These are phyloP conservation scores for Fregetta grallaria DNA, from an alignment of 2,113 vertebrate species.

Conservation along the genomic window DNA sequence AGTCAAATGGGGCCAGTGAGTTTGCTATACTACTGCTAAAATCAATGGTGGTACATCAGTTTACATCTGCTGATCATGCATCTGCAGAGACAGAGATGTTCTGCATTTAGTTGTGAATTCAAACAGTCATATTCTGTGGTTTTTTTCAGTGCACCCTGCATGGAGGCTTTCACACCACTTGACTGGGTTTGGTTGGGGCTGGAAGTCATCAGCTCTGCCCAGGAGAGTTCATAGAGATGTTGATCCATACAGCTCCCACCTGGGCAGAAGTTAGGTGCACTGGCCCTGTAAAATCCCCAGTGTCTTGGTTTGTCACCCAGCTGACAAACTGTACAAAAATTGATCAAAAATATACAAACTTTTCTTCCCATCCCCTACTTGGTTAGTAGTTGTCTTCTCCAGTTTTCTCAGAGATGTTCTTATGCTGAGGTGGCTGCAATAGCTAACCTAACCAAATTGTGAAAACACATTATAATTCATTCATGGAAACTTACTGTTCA, in stretches of 20 bases:
- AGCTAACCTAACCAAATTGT: neutral
- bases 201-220: neutral
- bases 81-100: neutral
- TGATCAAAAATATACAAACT: neutral
- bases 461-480: neutral
- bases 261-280: neutral
- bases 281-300: neutral
- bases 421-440: neutral
- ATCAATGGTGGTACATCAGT: neutral
- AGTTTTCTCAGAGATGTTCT: neutral
- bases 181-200: neutral
- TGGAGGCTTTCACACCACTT: neutral
- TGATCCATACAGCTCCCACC: neutral
- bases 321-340: neutral
- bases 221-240: fast-evolving
- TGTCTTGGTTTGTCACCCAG: neutral
- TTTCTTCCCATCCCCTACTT: neutral
- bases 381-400: neutral
- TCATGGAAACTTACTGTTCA: neutral
- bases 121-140: fast-evolving
- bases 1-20: neutral
- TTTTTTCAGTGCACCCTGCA: neutral
- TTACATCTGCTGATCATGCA: neutral
- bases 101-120: neutral
- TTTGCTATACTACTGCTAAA: neutral